phyloP scores from a whole-genome alignment of 2,797 vertebrate species.

The Loriculus beryllinus region DNA sequence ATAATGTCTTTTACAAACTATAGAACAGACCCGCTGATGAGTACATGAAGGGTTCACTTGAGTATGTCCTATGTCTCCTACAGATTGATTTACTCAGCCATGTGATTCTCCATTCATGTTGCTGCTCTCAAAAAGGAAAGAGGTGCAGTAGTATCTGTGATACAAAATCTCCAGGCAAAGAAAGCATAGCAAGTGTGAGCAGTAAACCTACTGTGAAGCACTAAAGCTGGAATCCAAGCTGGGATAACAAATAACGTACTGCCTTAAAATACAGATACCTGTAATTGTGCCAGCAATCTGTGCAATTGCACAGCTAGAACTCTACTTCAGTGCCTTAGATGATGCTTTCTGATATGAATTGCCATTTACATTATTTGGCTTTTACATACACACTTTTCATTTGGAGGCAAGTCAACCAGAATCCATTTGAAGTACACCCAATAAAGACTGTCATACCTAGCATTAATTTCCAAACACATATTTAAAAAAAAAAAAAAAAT shows the following conservation, averaged over 20 bases:
- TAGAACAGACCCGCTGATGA: slow-evolving; percentile 19
- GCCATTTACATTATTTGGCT: background rate
- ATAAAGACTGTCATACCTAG: background rate
- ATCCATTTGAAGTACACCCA: background rate
- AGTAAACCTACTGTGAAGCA: background rate
- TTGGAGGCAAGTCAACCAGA: background rate
- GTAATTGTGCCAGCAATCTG: background rate
- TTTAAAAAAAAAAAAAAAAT: background rate
- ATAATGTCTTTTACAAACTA: background rate
- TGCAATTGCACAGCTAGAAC: slow-evolving; percentile 11
- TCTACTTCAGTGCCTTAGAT: background rate
- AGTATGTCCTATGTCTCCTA: background rate
- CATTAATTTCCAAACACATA: background rate
- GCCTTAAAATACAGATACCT: background rate
- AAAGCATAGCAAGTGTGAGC: background rate
- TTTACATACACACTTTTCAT: background rate
- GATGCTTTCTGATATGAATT: background rate
- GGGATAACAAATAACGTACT: background rate
- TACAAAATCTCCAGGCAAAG: background rate
- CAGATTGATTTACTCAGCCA: slow-evolving; percentile 17
- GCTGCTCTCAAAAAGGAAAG: background rate
- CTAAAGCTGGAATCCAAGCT: slow-evolving; percentile 14
- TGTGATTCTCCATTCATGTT: slow-evolving; percentile 9
- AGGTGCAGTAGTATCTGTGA: background rate
- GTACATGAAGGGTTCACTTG: background rate